Evolutionary conservation across 2,113 vertebrate genomes (phyloP), one percentile per base, ranked within the genome.

Genomic region (Megalops atlanticus): DNA sequence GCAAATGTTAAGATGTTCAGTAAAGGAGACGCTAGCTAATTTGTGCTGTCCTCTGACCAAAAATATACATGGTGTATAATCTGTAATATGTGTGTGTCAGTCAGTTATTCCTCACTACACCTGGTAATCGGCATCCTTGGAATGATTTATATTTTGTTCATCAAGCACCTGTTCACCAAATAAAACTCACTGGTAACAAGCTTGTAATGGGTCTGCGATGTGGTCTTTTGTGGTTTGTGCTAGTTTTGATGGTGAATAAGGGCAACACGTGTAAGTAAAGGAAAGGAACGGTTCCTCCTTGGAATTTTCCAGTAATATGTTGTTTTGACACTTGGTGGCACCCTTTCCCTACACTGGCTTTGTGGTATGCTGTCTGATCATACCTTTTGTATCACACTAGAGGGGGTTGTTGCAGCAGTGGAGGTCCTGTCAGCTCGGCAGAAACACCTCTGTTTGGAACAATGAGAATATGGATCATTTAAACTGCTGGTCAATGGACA

Each of bases 241-340:
- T 6, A 31, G 58, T 24, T 27, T 68, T 36, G 68, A 35, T 16
- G 8, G 31, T 33, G 3, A 70, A 15, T 70, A 15, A 2, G 10
- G 68, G 35, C 33, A 69, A 33, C 27, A 4, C 6, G 43, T 14
- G 14, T 45, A 10, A 14, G 43, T 11, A 58, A 3, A 58, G 36
- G 4, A 14, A 71, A 18, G 16, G n/a, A n/a, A n/a, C n/a, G n/a
- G n/a, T n/a, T n/a, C 2, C 68, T 73, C 73, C 12, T 41, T 77
- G 11, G 49, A n/a, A 35, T 36, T 5, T 2, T 35, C 16, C 43
- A 45, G 58, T 64, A 64, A 5, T 64, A 31, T n/a, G 58, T 8
- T 11, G n/a, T 27, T n/a, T 8, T 39, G 40, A 35, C 86, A 85
- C 82, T 84, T 85, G 86, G 40, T 80, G 86, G 84, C 14, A 77